Percentiles rank a stretch among this genome's conserved stretches.
These are phyloP conservation scores for Pelagia noctiluca DNA, from an alignment of 30 jellyfish, hydroid and myxozoan species.

Conservation along the genomic window DNA sequence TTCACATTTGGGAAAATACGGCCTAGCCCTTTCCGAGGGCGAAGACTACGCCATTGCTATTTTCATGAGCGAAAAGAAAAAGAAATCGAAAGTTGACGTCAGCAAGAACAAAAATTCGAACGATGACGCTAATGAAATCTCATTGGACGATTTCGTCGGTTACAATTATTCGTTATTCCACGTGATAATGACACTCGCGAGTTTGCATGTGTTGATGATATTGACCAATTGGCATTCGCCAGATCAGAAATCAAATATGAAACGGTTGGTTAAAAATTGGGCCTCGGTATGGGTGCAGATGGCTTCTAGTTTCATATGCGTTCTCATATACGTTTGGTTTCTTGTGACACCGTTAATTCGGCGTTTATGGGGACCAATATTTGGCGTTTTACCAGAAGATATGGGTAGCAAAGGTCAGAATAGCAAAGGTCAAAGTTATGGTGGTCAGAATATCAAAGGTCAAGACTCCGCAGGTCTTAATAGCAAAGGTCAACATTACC, in stretches of 20 bases:
- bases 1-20: slow-evolving; percentile 94
- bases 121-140: slow-evolving; percentile 53
- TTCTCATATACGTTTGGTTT: slow-evolving; percentile 88
- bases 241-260: slow-evolving; percentile 83
- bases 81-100: slow-evolving; percentile 28
- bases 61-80: slow-evolving; percentile 56
- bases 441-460: not conserved
- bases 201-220: slow-evolving; percentile 83
- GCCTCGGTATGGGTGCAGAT: slow-evolving; percentile 99
- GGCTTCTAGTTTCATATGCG: slow-evolving; percentile 98
- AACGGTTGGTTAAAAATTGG: slow-evolving; percentile 94
- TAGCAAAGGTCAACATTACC: slow-evolving; percentile 5
- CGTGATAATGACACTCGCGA: slow-evolving; percentile 80
- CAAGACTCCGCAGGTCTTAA: not conserved
- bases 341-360: slow-evolving; percentile 88
- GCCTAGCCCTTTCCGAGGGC: slow-evolving; percentile 97
- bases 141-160: slow-evolving; percentile 89
- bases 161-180: slow-evolving; percentile 94
- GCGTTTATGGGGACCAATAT: slow-evolving; percentile 94
- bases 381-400: slow-evolving; percentile 54
- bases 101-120: too few relatives aligned
- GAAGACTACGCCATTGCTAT: slow-evolving; percentile 88
- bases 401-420: slow-evolving; percentile 23
- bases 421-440: slow-evolving; percentile 30
- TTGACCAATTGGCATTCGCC: slow-evolving; percentile 99